Conservation (phyloP, 92 coral and sea anemone genomes). For the Palythoa caribaeorum region DNA sequence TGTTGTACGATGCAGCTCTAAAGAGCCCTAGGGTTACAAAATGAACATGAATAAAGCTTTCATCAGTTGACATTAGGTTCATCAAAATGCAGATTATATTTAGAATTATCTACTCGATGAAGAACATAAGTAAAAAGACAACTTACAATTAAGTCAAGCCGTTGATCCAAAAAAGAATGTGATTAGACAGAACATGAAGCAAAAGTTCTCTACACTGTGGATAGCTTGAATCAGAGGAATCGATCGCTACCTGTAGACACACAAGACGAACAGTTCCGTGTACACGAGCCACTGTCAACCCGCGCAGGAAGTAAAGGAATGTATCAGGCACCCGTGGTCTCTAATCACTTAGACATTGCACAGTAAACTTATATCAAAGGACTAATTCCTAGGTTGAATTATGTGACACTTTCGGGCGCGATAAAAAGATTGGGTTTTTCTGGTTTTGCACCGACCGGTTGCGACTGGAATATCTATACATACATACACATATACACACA, state of each 20-base stretch:
- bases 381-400: constrained; percentile 68
- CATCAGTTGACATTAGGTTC: constrained; percentile 93
- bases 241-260: neutral
- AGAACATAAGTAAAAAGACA: constrained; percentile 21
- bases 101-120: constrained; percentile 66
- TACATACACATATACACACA: constrained; percentile 35
- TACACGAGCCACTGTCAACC: constrained; percentile 77
- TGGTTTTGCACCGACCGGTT: constrained; percentile 7
- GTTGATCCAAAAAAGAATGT: neutral
- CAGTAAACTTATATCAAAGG: constrained; percentile 71
- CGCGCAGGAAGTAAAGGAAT: constrained; percentile 96
- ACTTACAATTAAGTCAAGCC: constrained; percentile 41
- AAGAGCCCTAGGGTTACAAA: constrained; percentile 63
- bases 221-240: neutral
- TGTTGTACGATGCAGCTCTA: constrained; percentile 51
- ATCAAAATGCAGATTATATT: constrained; percentile 92
- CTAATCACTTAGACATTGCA: constrained; percentile 87
- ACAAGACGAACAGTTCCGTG: constrained; percentile 83
- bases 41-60: constrained; percentile 87
- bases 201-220: neutral
- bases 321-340: constrained; percentile 77
- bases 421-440: constrained; percentile 40
- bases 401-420: constrained; percentile 58
- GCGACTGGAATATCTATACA: constrained; percentile 13
- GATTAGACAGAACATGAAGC: neutral